phyloP scores from a whole-genome alignment of 2,797 vertebrate species.

The Meriones psammophilus region DNA sequence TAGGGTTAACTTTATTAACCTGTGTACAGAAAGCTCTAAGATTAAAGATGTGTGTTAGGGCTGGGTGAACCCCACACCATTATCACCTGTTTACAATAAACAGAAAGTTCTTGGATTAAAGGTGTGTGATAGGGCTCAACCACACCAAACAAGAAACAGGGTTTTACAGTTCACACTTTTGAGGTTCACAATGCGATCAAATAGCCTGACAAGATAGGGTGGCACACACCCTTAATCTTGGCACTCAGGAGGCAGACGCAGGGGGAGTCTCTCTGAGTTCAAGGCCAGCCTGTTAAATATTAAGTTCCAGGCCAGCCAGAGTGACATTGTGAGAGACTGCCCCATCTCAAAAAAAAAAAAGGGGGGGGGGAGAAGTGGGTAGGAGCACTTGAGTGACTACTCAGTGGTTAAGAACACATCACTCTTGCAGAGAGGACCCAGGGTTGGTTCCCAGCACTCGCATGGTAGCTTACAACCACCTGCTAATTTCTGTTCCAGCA shows the following conservation, averaged over 20 bases:
- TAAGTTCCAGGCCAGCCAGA: not conserved
- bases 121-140: too few species aligned
- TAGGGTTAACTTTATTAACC: too few species aligned
- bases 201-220: too few species aligned
- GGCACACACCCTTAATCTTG: not conserved
- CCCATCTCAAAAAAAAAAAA: not conserved
- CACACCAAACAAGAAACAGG: too few species aligned
- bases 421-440: not conserved
- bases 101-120: too few species aligned
- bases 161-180: too few species aligned
- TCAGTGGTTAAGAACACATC: not conserved
- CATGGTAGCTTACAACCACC: not conserved
- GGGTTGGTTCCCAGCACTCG: not conserved
- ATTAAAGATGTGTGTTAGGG: too few species aligned
- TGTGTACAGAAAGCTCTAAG: too few species aligned
- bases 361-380: not conserved
- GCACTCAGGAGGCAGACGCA: not conserved
- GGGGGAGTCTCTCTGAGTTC: not conserved
- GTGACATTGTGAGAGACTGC: not conserved
- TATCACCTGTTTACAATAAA: too few species aligned
- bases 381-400: not conserved
- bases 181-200: too few species aligned
- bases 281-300: not conserved
- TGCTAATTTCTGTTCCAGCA: not conserved
- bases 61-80: too few species aligned